Evolutionary conservation across 2,113 vertebrate genomes (phyloP), one percentile per base, ranked within the genome.

Genomic region (Passer domesticus): DNA sequence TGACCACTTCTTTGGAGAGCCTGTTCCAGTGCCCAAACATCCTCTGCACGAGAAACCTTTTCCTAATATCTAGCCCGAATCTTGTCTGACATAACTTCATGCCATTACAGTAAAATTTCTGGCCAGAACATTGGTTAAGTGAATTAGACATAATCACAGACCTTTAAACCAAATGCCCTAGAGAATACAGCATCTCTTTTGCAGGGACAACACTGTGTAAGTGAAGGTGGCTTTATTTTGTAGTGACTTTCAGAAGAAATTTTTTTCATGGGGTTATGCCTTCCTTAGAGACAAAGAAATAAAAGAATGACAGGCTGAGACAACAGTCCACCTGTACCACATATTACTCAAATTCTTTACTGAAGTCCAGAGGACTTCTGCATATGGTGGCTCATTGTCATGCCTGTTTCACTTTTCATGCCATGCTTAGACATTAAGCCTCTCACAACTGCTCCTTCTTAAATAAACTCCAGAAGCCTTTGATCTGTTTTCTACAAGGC

Each of bases 371-470:
- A 94, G 55, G 47, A 86, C 47, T 91, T 59, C 27, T 86, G 31
- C 68, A 49, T 58, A 25, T 1, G 67, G 63, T 90, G 33, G 46
- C 63, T 91, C 47, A 39, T 13, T 77, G 79, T 80, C 39, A 59
- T 85, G 76, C 68, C 23, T 91, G 93, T 95, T 97, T 95, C 72
- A 67, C 60, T 95, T 92, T 95, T 90, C 94, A 92, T 94, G 92
- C 76, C 64, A 89, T 2, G 2, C 76, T 92, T 53, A 89, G 67
- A 75, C 31, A 75, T 41, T 96, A 96, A 96, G 93, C 90, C 93
- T 69, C 64, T 78, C 95, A 97, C 96, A 97, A 95, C 90, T 96
- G 95, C 80, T 78, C 86, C 52, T 93, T 88, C 94, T 95, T 95
- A 97, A 96, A 96, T 93, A 94, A 89, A 87, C 83, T 84, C 44